phyloP scores from a whole-genome alignment of 30 jellyfish, hydroid and myxozoan genomes.

The Clytia hemisphaerica region DNA sequence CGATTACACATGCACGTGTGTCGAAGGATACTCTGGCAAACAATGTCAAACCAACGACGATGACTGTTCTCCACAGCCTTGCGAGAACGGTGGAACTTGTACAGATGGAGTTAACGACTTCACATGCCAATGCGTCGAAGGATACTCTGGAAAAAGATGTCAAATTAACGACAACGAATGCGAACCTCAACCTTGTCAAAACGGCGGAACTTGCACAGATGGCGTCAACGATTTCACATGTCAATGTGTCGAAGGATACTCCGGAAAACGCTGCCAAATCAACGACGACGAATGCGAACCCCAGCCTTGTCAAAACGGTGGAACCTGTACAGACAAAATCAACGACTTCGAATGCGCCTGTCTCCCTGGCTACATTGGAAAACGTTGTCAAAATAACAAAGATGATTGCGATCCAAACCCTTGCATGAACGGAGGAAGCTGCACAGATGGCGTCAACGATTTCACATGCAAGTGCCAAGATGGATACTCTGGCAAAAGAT shows the following conservation, averaged over 20 bases:
- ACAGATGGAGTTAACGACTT: slow-evolving; percentile 41
- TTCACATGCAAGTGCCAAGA: slow-evolving; percentile 36
- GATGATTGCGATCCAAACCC: slow-evolving; percentile 58
- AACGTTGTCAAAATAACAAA: slow-evolving; percentile 19
- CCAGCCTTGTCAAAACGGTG: slow-evolving; percentile 13
- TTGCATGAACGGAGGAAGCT: slow-evolving; percentile 41
- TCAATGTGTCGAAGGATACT: slow-evolving; percentile 29
- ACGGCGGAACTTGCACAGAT: slow-evolving; percentile 41
- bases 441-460: slow-evolving; percentile 26
- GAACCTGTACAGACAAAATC: slow-evolving; percentile 15
- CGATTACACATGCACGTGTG: slow-evolving; percentile 21
- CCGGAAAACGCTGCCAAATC: slow-evolving; percentile 25
- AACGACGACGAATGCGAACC: slow-evolving; percentile 19
- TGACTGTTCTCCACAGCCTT: slow-evolving; percentile 38
- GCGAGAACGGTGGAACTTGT: slow-evolving; percentile 43
- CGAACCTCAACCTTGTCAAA: slow-evolving; percentile 29
- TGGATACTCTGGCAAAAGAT: slow-evolving; percentile 41
- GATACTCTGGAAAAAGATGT: slow-evolving; percentile 34
- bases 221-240: slow-evolving; percentile 27
- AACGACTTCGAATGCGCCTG: slow-evolving; percentile 18
- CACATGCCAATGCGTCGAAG: slow-evolving; percentile 38
- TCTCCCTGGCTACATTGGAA: slow-evolving; percentile 39
- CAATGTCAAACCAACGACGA: slow-evolving; percentile 24
- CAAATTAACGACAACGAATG: slow-evolving; percentile 39
- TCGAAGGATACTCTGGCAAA: slow-evolving; percentile 7